Evolutionary conservation across 2,797 vertebrate genomes (phyloP).

Genomic region (Acrossocheilus wenchowensis): DNA sequence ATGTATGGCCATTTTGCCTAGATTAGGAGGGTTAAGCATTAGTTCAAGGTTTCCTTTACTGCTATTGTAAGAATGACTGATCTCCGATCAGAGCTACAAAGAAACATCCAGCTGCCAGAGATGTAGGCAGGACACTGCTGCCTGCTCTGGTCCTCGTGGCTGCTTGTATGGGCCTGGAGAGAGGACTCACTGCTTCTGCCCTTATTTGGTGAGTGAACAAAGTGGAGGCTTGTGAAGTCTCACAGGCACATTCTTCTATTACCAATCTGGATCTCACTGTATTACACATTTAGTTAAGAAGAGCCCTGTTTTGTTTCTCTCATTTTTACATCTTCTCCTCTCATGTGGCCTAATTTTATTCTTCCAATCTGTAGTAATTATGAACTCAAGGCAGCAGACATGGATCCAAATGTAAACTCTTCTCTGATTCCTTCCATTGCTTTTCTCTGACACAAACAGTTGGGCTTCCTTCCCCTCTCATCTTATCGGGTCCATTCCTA

Average conservation of each 20-base stretch:
- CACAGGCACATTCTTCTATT: conserved; percentile 78
- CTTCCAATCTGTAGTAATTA: conserved; percentile 6
- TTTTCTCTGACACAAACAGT: conserved; percentile 3
- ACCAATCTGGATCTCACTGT: conserved; percentile 66
- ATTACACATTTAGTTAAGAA: conserved; percentile 11
- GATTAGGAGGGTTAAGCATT: not conserved
- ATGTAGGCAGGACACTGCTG: not conserved
- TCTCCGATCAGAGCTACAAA: not conserved
- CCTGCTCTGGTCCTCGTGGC: not conserved
- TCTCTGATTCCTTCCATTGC: conserved; percentile 7
- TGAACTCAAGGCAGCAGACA: conserved; percentile 1
- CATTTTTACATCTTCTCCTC: not conserved
- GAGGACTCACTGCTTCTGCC: conserved; percentile 72
- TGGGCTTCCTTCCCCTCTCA: not conserved
- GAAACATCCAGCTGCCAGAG: not conserved
- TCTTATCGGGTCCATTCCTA: not conserved
- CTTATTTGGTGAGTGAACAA: conserved; percentile 82
- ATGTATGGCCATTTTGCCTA: not conserved
- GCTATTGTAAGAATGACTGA: not conserved
- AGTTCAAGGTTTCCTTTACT: not conserved
- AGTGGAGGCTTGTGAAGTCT: conserved; percentile 72
- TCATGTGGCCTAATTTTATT: not conserved
- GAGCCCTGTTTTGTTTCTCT: conserved; percentile 14
- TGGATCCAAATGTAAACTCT: conserved; percentile 18
- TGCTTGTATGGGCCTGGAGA: conserved; percentile 52